Evolutionary conservation across 2,888 invertebrate species (phyloP), one percentile per base, ranked within the genome.

Genomic region (Crematogaster levior): DNA sequence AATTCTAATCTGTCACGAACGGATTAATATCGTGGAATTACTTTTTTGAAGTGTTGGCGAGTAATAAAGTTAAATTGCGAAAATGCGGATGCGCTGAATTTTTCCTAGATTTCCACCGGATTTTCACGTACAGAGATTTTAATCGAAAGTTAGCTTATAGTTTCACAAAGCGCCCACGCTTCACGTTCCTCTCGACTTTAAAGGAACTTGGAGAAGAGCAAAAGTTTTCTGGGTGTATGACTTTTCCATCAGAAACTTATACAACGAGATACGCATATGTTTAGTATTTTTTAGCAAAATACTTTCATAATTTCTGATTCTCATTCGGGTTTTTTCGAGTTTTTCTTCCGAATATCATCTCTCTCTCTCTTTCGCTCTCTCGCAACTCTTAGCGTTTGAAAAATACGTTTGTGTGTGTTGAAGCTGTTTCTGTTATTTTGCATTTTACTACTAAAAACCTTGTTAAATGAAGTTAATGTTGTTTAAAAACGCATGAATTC

Each of bases 141-240:
- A 85, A 90, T 90, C 90, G 85, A 84, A 90, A 91, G 81, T 86
- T 86, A 56, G 85, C 81, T 85, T 83, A 66, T 27, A 79, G 85
- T 85, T 82, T 82, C 77, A 86, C 85, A 82, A 85, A 86, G 85
- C 77, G n/a, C 65, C 40, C 56, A 48, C 46, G 46, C 56, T 79
- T 68, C 70, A 24, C 43, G 75, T 70, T 75, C 53, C 65, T 70
- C 58, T 63, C 80, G 79, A 72, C 60, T 81, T 61, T 46, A 51
- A 51, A 24, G 65, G 48, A 51, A 70, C 46, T 72, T 46, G 56
- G 34, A 12, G 60, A 37, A 21, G 60, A 83, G 73, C 73, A 68
- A 70, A 87, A 89, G 72, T 88, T 86, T n/a, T 63, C 46, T 60
- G 60, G 74, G 81, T 70, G 75, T 74, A 81, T 85, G 74, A 75